These are phyloP conservation scores for Dioctria linearis DNA, from an alignment of 2,888 invertebrate genomes.

Conservation along the genomic window DNA sequence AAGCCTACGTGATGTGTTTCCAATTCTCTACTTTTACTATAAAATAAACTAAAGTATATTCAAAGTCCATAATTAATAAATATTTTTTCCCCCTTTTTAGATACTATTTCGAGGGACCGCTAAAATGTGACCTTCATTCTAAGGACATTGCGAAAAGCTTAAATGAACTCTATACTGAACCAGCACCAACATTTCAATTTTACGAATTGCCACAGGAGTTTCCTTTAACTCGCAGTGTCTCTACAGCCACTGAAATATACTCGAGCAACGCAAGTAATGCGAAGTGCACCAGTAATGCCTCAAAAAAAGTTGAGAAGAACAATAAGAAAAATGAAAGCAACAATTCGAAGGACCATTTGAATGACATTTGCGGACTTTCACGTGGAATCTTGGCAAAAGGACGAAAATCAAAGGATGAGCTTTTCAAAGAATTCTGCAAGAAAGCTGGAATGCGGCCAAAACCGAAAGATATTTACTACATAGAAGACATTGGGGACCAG, in stretches of 20 bases:
- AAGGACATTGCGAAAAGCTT: conserved; percentile 69
- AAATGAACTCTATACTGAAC: conserved; percentile 69
- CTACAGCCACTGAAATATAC: conserved; percentile 69
- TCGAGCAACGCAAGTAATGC: conserved; percentile 60
- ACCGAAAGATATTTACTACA: conserved; percentile 70
- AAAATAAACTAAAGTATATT: no score
- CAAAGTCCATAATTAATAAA: neutral
- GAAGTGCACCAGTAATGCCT: conserved; percentile 7
- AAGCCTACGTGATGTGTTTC: no score
- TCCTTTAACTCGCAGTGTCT: conserved; percentile 69
- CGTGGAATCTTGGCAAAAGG: conserved; percentile 62
- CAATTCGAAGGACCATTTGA: conserved; percentile 55
- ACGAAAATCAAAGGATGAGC: conserved; percentile 69
- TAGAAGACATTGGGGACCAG: conserved; percentile 61
- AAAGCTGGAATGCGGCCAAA: conserved; percentile 67
- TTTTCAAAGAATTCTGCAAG: conserved; percentile 70
- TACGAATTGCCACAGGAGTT: conserved; percentile 66
- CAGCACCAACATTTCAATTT: conserved; percentile 60
- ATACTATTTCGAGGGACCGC: conserved; percentile 69
- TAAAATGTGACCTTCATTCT: conserved; percentile 68
- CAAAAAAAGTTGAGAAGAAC: conserved; percentile 35
- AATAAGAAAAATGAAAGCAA: conserved; percentile 58
- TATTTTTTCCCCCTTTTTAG: conserved; percentile 60
- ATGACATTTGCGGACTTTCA: conserved; percentile 66
- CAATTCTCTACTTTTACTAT: no score